Conservation (phyloP, 2,113 vertebrate species). For the Chlorodrepanis virens region DNA sequence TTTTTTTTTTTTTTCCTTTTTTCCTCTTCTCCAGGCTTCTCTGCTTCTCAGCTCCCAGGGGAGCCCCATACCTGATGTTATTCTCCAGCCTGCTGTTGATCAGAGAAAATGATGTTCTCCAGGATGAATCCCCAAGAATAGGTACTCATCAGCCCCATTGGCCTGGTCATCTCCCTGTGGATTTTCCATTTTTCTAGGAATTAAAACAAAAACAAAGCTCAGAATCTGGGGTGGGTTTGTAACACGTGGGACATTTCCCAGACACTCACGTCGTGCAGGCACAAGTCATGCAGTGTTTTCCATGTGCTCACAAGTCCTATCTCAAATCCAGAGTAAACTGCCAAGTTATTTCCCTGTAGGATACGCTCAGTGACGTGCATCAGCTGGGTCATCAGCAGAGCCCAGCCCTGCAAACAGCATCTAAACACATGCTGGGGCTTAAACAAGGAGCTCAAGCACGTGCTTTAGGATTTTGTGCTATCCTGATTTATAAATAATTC, state of each 20-base stretch:
- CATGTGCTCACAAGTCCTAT: not conserved
- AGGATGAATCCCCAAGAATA: not conserved
- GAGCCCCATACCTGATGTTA: not conserved
- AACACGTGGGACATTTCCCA: not conserved
- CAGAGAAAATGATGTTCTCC: not conserved
- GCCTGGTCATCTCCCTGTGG: not conserved
- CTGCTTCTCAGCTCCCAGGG: not conserved
- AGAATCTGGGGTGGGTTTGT: not conserved
- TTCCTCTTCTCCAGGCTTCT: not conserved
- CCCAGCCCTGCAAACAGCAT: not conserved
- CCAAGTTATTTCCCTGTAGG: constrained; percentile 5
- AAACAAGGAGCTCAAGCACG: not conserved
- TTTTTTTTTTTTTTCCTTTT: accelerated
- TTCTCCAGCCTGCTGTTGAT: not conserved
- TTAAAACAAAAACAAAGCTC: not conserved
- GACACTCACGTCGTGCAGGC: not conserved
- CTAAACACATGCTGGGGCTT: not conserved
- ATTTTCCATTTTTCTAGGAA: not conserved
- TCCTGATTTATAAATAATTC: not conserved
- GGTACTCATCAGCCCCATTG: not conserved
- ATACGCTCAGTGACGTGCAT: not conserved
- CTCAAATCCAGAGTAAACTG: not conserved
- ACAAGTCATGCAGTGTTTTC: not conserved
- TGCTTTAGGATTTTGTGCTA: not conserved
- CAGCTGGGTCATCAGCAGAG: constrained; percentile 10